Base-by-base conservation (phyloP, 2,888 invertebrate species). In the Plagiodera versicolora region DNA sequence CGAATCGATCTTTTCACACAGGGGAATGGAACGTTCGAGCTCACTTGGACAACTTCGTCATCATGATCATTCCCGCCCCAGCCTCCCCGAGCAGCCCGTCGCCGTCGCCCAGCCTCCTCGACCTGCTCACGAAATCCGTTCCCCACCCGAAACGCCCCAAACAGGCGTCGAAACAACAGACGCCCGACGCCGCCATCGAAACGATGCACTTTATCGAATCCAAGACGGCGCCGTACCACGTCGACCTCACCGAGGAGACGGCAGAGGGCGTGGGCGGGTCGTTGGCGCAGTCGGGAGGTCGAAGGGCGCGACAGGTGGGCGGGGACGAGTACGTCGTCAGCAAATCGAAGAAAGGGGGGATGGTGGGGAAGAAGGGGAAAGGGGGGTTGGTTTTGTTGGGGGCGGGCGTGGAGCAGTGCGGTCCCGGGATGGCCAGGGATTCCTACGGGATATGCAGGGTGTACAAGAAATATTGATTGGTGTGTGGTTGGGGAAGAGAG, bases 21-120 rank as follows among this genome's bases (percentile, higher is more conserved):
- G 67, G 67, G 30, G 85, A 88, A 1, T 72, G 66, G 72, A 76
- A 93, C 77, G 83, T 91, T 10, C 84, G 87, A 53, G 89, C 90
- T 0, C 89, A 91, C 75, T 79, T 92, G 9, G 87, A 90, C 67
- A 91, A 92, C 73, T 85, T 92, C 65, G 81, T 91, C 65, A 79
- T 92, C 53, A 77, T 92, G 20, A 77, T 91, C n/a, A 70, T 75
- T 5, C 75, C 76, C 5, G 63, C 74, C 1, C 48, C 64, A 49
- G 47, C 67, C 24, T 44, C 60, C 5, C 18, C 64, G 19, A 45
- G 69, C 32, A 28, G 63, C 2, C 35, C 61, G n/a, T n/a, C n/a
- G 2, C 46, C 59, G 9, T 46, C 48, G 57, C 51, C 64, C 16
- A 59, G 72, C 32, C 65, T 78, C 5, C 48, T 79, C n/a, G 75